These are phyloP conservation scores for Archocentrus centrarchus DNA, from an alignment of 2,113 vertebrate genomes.

Conservation along the genomic window DNA sequence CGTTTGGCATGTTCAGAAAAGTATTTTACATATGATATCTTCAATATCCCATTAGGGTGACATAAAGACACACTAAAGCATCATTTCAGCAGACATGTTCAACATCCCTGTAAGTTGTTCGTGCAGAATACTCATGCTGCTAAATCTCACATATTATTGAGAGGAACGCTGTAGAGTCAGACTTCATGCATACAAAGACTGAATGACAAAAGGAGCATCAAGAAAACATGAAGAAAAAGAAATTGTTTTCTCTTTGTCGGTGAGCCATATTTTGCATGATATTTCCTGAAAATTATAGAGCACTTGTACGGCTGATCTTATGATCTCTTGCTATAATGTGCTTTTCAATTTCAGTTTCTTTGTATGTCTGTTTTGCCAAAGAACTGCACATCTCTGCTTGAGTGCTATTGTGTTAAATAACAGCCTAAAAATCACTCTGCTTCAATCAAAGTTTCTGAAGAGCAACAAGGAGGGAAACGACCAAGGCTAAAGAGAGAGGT, in stretches of 20 bases:
- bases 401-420: constrained; percentile 21
- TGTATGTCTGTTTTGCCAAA: background rate
- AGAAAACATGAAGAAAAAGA: background rate
- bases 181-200: constrained; percentile 37
- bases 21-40: background rate
- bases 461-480: constrained; percentile 27
- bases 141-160: constrained; percentile 1
- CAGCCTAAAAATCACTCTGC: constrained; percentile 23
- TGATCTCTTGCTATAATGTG: background rate
- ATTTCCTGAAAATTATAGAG: constrained; percentile 13
- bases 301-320: background rate
- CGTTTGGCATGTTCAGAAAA: constrained; percentile 21
- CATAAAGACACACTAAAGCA: background rate
- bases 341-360: constrained; percentile 1
- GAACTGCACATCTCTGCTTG: background rate
- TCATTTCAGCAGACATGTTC: background rate
- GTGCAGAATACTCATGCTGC: constrained; percentile 45
- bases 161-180: background rate
- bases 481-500: constrained; percentile 27
- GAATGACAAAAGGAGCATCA: background rate
- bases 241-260: background rate
- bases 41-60: background rate
- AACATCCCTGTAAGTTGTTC: constrained; percentile 1
- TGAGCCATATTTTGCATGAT: background rate
- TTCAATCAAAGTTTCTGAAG: constrained; percentile 45